These are phyloP conservation scores for Heterotilapia buettikoferi DNA, from an alignment of 2,113 vertebrate species.

Conservation along the genomic window DNA sequence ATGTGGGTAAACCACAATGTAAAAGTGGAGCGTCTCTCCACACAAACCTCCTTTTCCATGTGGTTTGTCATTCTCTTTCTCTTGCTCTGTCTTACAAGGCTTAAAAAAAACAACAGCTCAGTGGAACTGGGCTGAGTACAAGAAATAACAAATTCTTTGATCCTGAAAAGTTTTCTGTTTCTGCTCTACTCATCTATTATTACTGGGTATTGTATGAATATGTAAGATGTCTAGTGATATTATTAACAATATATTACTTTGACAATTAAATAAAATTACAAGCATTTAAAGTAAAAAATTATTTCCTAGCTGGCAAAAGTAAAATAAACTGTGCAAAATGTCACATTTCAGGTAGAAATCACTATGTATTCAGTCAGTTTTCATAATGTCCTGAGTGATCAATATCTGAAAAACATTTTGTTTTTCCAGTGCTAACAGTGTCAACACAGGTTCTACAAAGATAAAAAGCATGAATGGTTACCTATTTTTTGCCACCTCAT, in stretches of 20 bases:
- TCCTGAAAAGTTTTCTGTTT: neutral
- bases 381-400: neutral
- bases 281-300: neutral
- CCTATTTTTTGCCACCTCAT: neutral
- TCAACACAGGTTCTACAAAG: neutral
- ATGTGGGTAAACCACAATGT: slow-evolving; percentile 39
- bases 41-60: slow-evolving; percentile 22
- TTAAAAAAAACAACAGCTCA: neutral
- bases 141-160: neutral
- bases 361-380: neutral
- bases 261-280: neutral
- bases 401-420: slow-evolving; percentile 4
- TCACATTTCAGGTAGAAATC: neutral
- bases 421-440: neutral
- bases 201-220: neutral
- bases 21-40: slow-evolving; percentile 47
- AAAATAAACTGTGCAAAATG: neutral
- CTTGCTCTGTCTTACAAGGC: neutral
- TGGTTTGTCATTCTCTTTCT: slow-evolving; percentile 9
- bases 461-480: neutral
- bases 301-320: neutral
- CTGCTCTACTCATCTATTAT: neutral
- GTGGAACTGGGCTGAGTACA: neutral
- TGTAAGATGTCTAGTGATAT: neutral
- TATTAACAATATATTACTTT: neutral